These are phyloP conservation scores for Phoxinus phoxinus DNA, from an alignment of 2,113 vertebrate species.

Conservation along the genomic window DNA sequence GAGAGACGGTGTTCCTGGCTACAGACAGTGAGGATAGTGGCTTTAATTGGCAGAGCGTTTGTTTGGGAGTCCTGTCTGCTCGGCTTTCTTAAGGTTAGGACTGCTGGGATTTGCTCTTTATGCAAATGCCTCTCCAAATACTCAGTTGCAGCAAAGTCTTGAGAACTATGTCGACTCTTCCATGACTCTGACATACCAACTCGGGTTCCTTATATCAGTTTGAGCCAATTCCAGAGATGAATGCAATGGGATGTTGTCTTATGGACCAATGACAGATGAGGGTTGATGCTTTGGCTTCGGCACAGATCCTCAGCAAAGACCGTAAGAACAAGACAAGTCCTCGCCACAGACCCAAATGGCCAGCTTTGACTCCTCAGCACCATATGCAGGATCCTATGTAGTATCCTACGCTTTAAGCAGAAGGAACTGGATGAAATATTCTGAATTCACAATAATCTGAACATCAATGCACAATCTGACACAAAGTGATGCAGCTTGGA, in stretches of 20 bases:
- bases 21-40: constrained; percentile 54
- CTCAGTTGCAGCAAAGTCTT: constrained; percentile 47
- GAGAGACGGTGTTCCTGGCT: constrained; percentile 48
- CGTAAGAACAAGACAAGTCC: no score
- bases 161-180: constrained; percentile 40
- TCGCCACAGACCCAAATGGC: no score
- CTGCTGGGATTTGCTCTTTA: constrained; percentile 61
- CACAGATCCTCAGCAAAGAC: background rate
- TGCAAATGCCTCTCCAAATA: constrained; percentile 59
- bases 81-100: constrained; percentile 61
- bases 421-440: no score
- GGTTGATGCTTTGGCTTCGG: background rate
- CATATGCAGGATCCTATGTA: no score
- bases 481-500: no score
- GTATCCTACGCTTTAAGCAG: no score
- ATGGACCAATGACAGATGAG: constrained; percentile 5
- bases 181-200: constrained; percentile 22
- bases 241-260: constrained; percentile 1
- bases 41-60: constrained; percentile 64
- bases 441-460: no score
- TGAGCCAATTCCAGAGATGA: constrained; percentile 29
- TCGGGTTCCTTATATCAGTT: constrained; percentile 32
- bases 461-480: no score
- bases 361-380: no score
- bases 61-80: constrained; percentile 55